Conservation (phyloP, 2,888 invertebrate genomes). For the Anarsia innoxiella region DNA sequence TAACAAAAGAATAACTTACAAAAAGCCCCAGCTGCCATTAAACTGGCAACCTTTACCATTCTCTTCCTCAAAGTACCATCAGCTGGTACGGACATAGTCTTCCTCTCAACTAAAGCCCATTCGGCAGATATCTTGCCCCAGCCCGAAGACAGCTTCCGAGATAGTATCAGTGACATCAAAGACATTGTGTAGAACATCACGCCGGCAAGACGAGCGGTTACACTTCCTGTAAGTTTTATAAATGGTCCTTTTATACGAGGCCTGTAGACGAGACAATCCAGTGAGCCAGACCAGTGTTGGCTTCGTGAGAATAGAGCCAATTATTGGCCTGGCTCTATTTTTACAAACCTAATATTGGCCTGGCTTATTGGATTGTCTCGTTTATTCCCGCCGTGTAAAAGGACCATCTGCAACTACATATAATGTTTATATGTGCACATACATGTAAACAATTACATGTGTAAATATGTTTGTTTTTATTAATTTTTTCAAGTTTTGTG, state of each 20-base stretch:
- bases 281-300: no score
- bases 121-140: constrained; percentile 31
- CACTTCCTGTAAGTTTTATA: constrained; percentile 31
- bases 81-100: constrained; percentile 27
- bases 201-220: constrained; percentile 46
- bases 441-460: no score
- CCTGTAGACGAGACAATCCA: no score
- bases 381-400: not conserved
- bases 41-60: constrained; percentile 26
- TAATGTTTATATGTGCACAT: no score
- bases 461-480: not conserved
- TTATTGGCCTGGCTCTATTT: not conserved
- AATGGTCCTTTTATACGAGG: not conserved
- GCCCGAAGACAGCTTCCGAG: constrained; percentile 32
- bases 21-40: constrained; percentile 27
- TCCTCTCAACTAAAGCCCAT: constrained; percentile 39
- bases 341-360: not conserved
- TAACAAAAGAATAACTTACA: constrained; percentile 24
- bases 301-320: no score
- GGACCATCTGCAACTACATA: not conserved
- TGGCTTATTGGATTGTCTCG: not conserved
- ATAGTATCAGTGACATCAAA: constrained; percentile 35
- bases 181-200: constrained; percentile 49
- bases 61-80: constrained; percentile 33
- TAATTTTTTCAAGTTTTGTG: not conserved